phyloP scores from a whole-genome alignment of 2,888 invertebrate species.

The Amiota mariae region DNA sequence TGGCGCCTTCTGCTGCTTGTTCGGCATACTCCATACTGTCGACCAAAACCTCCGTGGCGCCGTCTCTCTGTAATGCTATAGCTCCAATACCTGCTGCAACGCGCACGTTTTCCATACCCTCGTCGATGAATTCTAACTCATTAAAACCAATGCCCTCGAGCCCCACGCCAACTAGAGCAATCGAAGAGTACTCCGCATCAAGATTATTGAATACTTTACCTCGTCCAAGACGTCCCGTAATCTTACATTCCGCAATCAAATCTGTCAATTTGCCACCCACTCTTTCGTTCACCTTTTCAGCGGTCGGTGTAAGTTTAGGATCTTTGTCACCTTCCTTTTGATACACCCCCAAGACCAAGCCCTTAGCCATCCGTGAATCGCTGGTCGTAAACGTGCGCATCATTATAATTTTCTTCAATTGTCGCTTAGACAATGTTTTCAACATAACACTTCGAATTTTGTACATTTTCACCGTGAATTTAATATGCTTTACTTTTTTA shows the following conservation, averaged over 20 bases:
- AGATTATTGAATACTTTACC: slow-evolving; percentile 77
- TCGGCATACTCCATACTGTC: slow-evolving; percentile 79
- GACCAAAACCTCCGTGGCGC: slow-evolving; percentile 75
- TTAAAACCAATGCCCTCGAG: slow-evolving; percentile 77
- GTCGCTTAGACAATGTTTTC: slow-evolving; percentile 17
- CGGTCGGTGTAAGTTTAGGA: slow-evolving; percentile 73
- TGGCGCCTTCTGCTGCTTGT: slow-evolving; percentile 80
- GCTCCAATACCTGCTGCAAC: slow-evolving; percentile 79
- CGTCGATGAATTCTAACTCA: slow-evolving; percentile 80
- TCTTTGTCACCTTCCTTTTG: slow-evolving; percentile 72
- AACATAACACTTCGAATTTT: slow-evolving; percentile 36
- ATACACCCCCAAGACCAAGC: slow-evolving; percentile 75
- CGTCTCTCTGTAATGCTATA: slow-evolving; percentile 72
- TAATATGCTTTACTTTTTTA: slow-evolving; percentile 16
- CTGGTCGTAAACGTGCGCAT: slow-evolving; percentile 40
- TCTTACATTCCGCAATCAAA: slow-evolving; percentile 72
- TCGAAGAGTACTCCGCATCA: slow-evolving; percentile 75
- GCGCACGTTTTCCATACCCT: slow-evolving; percentile 81
- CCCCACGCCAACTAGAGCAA: slow-evolving; percentile 82
- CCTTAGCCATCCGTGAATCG: slow-evolving; percentile 60
- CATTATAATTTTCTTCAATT: neutral
- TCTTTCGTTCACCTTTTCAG: slow-evolving; percentile 74
- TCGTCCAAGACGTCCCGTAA: slow-evolving; percentile 64
- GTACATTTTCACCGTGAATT: slow-evolving; percentile 42
- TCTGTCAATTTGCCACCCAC: slow-evolving; percentile 73